Percentiles rank a stretch among this genome's conserved stretches.
phyloP scores from a whole-genome alignment of 2,113 vertebrate species.

The Sturnira hondurensis region DNA sequence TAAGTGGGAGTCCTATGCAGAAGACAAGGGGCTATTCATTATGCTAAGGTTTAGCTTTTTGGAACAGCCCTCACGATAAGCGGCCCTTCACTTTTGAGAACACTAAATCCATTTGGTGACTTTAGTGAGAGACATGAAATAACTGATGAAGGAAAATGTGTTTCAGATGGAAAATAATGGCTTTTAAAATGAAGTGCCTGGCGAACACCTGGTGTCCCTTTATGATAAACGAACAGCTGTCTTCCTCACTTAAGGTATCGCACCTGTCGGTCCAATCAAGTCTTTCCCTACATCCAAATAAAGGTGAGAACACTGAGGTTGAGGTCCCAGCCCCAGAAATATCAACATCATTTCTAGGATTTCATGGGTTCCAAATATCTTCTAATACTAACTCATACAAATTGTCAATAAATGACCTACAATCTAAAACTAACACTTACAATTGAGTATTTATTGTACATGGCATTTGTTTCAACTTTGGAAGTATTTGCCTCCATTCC shows the following conservation, averaged over 20 bases:
- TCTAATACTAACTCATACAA: not conserved
- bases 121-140: slow-evolving; percentile 17
- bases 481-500: not conserved
- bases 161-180: slow-evolving; percentile 43
- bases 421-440: not conserved
- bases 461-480: not conserved
- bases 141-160: slow-evolving; percentile 8
- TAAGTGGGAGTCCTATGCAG: not conserved
- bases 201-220: slow-evolving; percentile 43
- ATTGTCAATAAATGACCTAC: not conserved
- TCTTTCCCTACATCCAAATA: not conserved
- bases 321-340: not conserved
- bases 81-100: not conserved
- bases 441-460: not conserved
- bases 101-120: slow-evolving; percentile 28
- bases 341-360: not conserved
- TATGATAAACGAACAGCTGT: slow-evolving; percentile 10
- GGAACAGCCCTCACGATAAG: not conserved
- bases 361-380: not conserved
- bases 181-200: slow-evolving; percentile 7
- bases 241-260: not conserved
- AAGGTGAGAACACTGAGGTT: not conserved
- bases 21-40: slow-evolving; percentile 41
- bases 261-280: not conserved
- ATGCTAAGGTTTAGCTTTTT: slow-evolving; percentile 15